Evolutionary conservation across 2,888 invertebrate species (phyloP), one percentile per base, ranked within the genome.

Genomic region (Silvanus unidentatus): DNA sequence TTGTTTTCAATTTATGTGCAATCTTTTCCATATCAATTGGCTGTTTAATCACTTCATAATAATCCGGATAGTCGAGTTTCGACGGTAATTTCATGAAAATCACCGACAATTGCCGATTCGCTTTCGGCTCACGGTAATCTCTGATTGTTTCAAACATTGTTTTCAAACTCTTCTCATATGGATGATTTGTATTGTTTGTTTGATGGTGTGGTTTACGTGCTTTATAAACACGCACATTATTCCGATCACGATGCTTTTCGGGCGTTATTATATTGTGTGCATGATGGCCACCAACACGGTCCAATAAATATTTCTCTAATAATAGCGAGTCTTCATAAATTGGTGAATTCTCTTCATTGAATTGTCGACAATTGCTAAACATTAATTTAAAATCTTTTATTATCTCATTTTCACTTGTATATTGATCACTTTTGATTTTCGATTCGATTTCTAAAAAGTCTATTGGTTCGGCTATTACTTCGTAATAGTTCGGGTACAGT

Each of bases 21-120:
- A 99, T 95, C 64, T 86, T 86, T 65, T 95, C 94, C 84, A 99
- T 84, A 68, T 98, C 97, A 64, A 99, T 92, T 0, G 99, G 98
- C 56, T 87, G 88, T 63, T 92, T 93, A 43, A 99, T 98, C 0
- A 97, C 86, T 67, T 97, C 95, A 66, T 96, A 98, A 71, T 99
- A 99, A 65, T 95, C 94, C 0, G 98, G 97, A 72, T 96, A 96
- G 64, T 96, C 91, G 16, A 55, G 40, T 48, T 92, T 94, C 38
- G 89, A 90, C 1, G 98, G 98, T 37, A 99, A 76, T 70, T 94
- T 94, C 78, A 92, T 88, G 72, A 99, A 98, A 50, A 96, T 94
- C 13, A 88, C 73, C 0, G 96, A 91, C n/a, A 98, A 75, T 66
- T 92, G 90, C n/a, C 98, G 79, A 55, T 81, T 81, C 10, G 84